Evolutionary conservation across 2,888 invertebrate species (phyloP), one percentile per base, ranked within the genome.

Genomic region (Tetrapedia diversipes): DNA sequence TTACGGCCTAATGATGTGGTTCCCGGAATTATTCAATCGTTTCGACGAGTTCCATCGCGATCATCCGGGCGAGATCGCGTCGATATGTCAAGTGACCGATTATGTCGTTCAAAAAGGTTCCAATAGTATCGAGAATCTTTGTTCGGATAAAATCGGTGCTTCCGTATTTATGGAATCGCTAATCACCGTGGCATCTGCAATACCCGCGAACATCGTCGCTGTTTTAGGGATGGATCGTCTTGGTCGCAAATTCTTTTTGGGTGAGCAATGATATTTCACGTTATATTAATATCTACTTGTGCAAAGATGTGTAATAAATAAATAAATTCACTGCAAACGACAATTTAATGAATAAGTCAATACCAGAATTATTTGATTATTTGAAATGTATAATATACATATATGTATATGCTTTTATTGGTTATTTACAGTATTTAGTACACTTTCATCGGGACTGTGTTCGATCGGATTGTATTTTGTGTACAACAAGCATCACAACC

Each of bases 1-100:
- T 92, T 98, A 98, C 91, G 98, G 98, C 49, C 93, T 98, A 66
- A 97, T 97, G 97, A 97, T 98, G 97, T 98, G 98, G 98, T 98
- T 98, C 92, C 98, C 98, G 0, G 98, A 98, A 92, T 94, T 98
- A 89, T 98, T 98, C 92, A 97, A 96, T 91, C 95, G 98, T 57
- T 97, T 97, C 91, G 96, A 97, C 92, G 96, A 96, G 90, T 97
- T 94, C 92, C 94, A 95, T 61, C 93, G 94, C 64, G 92, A 93
- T 39, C 94, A 96, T 92, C 95, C 95, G 61, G 90, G 88, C 43
- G 83, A 90, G 56, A 85, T 88, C 41, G 94, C 92, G 7, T 89
- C 91, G n/a, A 96, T 96, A 68, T 97, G 97, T 89, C 92, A 94
- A 77, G 97, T 97, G 71, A 97, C 96, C 16, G 93, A 95, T 0